These are phyloP conservation scores for Asobara japonica DNA, from an alignment of 1,140 invertebrate genomes.

Conservation along the genomic window DNA sequence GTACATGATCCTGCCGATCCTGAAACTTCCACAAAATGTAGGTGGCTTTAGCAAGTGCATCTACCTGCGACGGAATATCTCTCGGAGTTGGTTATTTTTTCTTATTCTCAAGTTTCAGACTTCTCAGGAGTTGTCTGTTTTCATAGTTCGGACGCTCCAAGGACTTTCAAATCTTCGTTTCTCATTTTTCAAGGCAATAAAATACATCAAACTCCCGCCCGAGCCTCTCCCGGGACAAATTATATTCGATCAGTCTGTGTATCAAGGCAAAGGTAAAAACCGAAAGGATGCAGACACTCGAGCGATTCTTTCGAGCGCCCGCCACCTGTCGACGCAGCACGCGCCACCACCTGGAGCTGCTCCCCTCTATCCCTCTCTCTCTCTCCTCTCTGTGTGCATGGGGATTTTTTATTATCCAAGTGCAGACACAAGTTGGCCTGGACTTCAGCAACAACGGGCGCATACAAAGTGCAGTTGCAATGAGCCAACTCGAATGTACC, in stretches of 20 bases:
- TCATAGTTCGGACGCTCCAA: too few species aligned
- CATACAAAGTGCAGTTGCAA: conserved; percentile 21
- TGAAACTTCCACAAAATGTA: too few species aligned
- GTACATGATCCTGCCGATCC: too few species aligned
- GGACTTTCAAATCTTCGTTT: not conserved
- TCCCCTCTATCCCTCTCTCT: not conserved
- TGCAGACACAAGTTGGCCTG: not conserved
- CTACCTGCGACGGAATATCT: too few species aligned
- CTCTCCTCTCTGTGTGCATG: not conserved
- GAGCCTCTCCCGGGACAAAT: conserved; percentile 6
- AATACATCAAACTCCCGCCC: conserved; percentile 7
- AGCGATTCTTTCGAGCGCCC: conserved; percentile 17
- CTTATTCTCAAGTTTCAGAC: too few species aligned
- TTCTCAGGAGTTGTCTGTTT: too few species aligned
- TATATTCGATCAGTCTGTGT: conserved; percentile 10
- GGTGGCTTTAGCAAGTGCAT: too few species aligned
- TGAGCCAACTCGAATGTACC: conserved; percentile 18
- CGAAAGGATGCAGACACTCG: conserved; percentile 13
- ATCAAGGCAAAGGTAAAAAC: conserved; percentile 6
- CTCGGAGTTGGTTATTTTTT: too few species aligned
- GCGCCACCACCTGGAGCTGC: conserved; percentile 31
- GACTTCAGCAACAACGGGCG: not conserved
- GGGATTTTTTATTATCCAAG: not conserved
- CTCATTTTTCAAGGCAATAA: not conserved
- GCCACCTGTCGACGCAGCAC: conserved; percentile 38